These are phyloP conservation scores for Corticium candelabrum DNA, from an alignment of 37 sponge, comb jelly and placozoan species.

Conservation along the genomic window DNA sequence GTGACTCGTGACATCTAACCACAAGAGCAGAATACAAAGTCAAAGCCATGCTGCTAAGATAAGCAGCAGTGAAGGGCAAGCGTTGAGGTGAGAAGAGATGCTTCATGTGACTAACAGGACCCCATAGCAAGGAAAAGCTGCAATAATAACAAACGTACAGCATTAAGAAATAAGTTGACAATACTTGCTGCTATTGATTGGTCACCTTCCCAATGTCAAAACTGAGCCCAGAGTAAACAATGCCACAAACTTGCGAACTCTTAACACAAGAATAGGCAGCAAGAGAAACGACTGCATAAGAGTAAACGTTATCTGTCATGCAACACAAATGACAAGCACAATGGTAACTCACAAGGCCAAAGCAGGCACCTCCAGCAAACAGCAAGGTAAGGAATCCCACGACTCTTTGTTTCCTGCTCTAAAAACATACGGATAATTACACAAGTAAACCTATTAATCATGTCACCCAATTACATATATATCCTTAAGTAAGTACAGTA, in stretches of 20 bases:
- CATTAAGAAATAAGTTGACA: background rate
- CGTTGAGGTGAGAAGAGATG: background rate
- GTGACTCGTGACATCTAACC: no score
- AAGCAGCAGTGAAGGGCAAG: background rate
- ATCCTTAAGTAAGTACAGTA: no score
- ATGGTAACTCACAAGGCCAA: background rate
- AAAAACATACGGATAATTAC: no score
- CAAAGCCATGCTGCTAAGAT: background rate
- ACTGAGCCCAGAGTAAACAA: background rate
- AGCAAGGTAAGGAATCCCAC: background rate
- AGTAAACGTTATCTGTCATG: background rate
- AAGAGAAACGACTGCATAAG: background rate
- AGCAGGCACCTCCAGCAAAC: background rate
- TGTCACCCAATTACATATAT: no score
- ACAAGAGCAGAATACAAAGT: background rate
- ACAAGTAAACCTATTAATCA: no score
- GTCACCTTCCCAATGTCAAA: background rate
- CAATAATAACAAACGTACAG: no score
- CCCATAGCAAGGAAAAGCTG: background rate
- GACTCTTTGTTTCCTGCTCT: background rate
- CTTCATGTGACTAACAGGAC: background rate
- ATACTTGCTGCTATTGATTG: background rate
- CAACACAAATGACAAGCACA: background rate
- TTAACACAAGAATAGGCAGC: background rate
- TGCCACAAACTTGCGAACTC: background rate